Conservation (phyloP, 2,888 invertebrate species). For the Heliconius cydno region DNA sequence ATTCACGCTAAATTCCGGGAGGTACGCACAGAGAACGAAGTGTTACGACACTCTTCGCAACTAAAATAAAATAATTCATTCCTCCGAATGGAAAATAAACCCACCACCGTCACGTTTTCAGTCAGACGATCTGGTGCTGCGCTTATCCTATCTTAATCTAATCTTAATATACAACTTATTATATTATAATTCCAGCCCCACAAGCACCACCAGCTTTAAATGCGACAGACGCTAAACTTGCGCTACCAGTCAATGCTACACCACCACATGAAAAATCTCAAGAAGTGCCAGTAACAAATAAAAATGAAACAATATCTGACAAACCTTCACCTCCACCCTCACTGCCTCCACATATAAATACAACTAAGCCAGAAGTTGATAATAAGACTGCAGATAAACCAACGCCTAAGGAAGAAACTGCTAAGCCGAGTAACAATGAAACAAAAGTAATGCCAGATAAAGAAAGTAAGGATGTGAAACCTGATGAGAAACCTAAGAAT, state of each 20-base stretch:
- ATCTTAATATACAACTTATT: not conserved
- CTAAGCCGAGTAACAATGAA: conserved; percentile 45
- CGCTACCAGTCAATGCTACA: not conserved
- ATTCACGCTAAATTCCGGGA: too few relatives aligned
- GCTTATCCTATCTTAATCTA: not conserved
- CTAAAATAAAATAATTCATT: not conserved
- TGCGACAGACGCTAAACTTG: not conserved
- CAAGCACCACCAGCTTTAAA: not conserved
- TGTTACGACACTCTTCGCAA: not conserved
- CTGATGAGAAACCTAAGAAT: conserved; percentile 23
- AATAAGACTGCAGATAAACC: conserved; percentile 21
- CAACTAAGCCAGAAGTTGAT: conserved; percentile 10
- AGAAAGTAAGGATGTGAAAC: conserved; percentile 42
- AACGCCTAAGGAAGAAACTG: conserved; percentile 6
- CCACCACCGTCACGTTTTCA: not conserved
- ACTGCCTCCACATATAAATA: conserved; percentile 2
- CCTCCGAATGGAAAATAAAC: not conserved
- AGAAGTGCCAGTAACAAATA: conserved; percentile 1
- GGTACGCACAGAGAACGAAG: not conserved
- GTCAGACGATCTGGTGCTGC: not conserved
- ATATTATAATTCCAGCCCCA: conserved; percentile 1
- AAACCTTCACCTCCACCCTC: not conserved
- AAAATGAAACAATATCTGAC: conserved; percentile 11
- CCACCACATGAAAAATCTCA: conserved; percentile 13
- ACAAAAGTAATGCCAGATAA: conserved; percentile 49